These are phyloP conservation scores for Ischnus inquisitorius DNA, from an alignment of 2,888 invertebrate species.

Conservation along the genomic window DNA sequence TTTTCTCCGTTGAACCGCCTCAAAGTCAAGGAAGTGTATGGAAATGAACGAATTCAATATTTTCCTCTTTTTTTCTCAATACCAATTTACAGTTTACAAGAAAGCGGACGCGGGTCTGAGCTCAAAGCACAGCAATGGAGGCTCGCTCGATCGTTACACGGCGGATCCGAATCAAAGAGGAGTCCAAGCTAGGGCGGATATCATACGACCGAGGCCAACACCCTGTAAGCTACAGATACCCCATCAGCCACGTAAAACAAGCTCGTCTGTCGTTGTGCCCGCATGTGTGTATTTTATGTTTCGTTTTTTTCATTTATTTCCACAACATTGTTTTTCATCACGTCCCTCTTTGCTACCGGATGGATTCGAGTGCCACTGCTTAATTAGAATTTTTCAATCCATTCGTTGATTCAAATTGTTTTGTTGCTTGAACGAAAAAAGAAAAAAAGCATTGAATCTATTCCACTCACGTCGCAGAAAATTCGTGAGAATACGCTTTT, in stretches of 20 bases:
- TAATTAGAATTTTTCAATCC: not conserved
- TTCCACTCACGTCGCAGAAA: conserved; percentile 14
- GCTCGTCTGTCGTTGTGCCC: conserved; percentile 82
- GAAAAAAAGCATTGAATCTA: not conserved
- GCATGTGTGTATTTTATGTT: conserved; percentile 84
- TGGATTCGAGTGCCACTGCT: not conserved
- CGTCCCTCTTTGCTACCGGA: not conserved
- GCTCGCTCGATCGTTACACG: conserved; percentile 89
- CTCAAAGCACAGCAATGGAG: conserved; percentile 85
- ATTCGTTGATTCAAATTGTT: not conserved
- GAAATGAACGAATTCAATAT: conserved; percentile 7
- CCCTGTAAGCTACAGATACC: conserved; percentile 87
- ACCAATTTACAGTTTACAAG: conserved; percentile 83
- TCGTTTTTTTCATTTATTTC: conserved; percentile 68
- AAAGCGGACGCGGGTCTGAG: conserved; percentile 82
- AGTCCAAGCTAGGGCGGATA: conserved; percentile 90
- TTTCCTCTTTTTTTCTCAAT: conserved; percentile 68
- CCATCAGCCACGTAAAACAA: conserved; percentile 83
- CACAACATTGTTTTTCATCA: conserved; percentile 28
- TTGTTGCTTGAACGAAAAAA: not conserved
- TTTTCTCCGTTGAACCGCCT: not conserved
- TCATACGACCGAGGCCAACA: conserved; percentile 91
- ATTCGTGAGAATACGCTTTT: not conserved
- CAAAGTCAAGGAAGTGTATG: not conserved
- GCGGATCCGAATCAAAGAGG: conserved; percentile 92